phyloP scores from a whole-genome alignment of 2,113 vertebrate species.

The Mohoua ochrocephala region DNA sequence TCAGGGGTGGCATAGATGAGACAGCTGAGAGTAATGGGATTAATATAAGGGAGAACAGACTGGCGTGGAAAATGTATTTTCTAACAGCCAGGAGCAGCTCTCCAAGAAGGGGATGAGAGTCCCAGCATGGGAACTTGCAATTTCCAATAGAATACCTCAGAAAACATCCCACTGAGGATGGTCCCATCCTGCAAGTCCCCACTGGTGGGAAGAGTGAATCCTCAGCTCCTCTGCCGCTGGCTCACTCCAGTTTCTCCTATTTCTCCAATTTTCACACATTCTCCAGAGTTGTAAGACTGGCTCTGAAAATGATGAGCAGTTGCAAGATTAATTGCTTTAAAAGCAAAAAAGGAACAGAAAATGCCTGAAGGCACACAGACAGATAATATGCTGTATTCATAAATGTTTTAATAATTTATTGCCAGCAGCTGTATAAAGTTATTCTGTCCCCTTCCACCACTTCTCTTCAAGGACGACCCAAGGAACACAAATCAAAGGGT shows the following conservation, averaged over 20 bases:
- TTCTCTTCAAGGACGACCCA: neutral
- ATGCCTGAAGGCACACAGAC: neutral
- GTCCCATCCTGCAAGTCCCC: neutral
- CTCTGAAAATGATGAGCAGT: neutral
- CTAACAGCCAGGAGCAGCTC: neutral
- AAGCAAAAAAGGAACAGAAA: constrained; percentile 43
- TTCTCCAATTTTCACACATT: neutral
- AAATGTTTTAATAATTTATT: constrained; percentile 53
- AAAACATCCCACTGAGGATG: neutral
- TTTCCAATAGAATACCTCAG: neutral
- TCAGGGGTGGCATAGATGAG: neutral
- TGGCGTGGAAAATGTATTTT: neutral
- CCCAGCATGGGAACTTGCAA: neutral
- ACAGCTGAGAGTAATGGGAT: neutral
- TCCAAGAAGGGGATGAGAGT: neutral
- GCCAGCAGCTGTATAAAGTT: constrained; percentile 22
- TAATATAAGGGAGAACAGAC: neutral
- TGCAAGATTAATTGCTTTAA: constrained; percentile 44
- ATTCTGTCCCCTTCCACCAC: neutral
- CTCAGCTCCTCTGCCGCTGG: neutral
- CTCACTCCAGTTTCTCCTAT: neutral
- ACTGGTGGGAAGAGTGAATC: neutral
- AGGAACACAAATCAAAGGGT: neutral
- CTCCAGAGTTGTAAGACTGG: neutral
- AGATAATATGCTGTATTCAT: constrained; percentile 37